Evolutionary conservation across 2,797 vertebrate genomes (phyloP), one percentile per base, ranked within the genome.

Genomic region (Lerista edwardsae): DNA sequence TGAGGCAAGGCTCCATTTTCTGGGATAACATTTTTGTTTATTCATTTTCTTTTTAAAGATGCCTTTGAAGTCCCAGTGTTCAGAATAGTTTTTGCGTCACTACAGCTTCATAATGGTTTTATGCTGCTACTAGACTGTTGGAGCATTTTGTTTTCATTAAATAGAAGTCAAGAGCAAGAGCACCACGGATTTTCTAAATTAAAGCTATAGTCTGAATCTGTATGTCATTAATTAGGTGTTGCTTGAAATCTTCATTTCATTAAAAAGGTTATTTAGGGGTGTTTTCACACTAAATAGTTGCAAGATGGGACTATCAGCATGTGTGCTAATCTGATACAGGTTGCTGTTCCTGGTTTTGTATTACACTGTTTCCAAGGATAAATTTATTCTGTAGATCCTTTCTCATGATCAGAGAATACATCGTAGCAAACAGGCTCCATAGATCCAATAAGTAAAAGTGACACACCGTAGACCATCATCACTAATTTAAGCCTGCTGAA

Each of bases 1-100:
- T 83, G 84, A 91, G 87, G 82, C 79, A 87, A 82, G 87, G 68
- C 71, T 91, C 84, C 34, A 67, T 85, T 82, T 82, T 51, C 82
- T 88, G 84, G 86, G 87, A 78, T 89, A 90, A 79, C 34, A 79
- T 91, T 91, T 5, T 87, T 83, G 7, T 88, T 87, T 92, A 83
- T 75, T 85, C 90, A 76, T 91, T 92, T 92, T 79, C 84, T 75
- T 47, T 74, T 82, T 75, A 78, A 41, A 85, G 80, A 73, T 73
- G 67, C 81, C 88, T 93, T 91, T 92, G 90, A 93, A 91, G 84
- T 87, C 75, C 55, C 44, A 71, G 65, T 79, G 55, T 90, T 74
- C 69, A 88, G 57, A 73, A 64, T 62, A 82, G 59, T 89, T 92
- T 88, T 91, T 84, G 85, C 87, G 89, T 51, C 76, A 39, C 19